Evolutionary conservation across 2,797 vertebrate genomes (phyloP).

Genomic region (Falco biarmicus): DNA sequence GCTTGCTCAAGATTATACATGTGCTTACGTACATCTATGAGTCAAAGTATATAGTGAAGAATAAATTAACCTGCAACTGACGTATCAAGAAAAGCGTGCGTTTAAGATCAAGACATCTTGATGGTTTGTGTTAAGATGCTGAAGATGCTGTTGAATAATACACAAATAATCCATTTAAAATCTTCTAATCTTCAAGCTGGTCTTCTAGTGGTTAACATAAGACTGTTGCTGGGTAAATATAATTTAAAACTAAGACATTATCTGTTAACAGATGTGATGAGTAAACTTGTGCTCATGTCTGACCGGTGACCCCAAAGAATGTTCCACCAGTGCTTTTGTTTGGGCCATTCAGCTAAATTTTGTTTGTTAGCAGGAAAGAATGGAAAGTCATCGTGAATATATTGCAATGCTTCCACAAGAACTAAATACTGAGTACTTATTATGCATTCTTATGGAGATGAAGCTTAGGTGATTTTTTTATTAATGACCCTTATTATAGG

Average conservation of each 20-base stretch:
- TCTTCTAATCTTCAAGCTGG: neutral
- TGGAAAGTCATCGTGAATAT: neutral
- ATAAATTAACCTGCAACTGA: neutral
- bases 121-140: neutral
- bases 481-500: neutral
- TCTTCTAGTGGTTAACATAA: neutral
- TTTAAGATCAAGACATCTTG: neutral
- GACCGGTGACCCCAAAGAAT: neutral
- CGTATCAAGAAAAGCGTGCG: neutral
- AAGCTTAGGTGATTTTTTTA: neutral
- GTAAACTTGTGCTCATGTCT: neutral
- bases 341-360: neutral
- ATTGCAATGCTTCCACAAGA: neutral
- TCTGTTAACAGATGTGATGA: neutral
- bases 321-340: neutral
- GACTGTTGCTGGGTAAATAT: neutral
- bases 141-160: neutral
- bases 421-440: neutral
- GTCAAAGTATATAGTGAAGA: neutral
- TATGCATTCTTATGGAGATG: neutral
- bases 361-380: neutral
- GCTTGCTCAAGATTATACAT: neutral
- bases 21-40: constrained; percentile 30
- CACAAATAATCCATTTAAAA: neutral
- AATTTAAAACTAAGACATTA: neutral